Base-by-base conservation (phyloP, 92 coral and sea anemone species). In the Scolanthus callimorphus region DNA sequence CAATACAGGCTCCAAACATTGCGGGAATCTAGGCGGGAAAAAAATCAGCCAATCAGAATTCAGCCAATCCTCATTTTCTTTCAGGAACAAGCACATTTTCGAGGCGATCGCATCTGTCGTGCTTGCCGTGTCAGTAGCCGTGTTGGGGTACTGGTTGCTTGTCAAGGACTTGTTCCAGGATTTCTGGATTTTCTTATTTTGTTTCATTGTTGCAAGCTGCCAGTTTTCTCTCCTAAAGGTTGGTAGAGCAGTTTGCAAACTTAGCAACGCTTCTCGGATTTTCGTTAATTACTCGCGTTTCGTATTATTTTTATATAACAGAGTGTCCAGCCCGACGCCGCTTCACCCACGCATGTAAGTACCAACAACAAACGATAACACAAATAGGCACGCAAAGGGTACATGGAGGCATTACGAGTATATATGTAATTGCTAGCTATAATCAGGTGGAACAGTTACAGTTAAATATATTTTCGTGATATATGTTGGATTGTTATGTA, bases 301-400 rank as follows among this genome's bases (percentile, higher is more conserved):
- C n/a, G n/a, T n/a, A n/a, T n/a, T n/a, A n/a, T n/a, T 45, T 49
- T 53, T 52, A 17, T 48, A 19, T 60, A 49, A 17, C 79, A 92
- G 98, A 92, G 98, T 81, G 98, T 92, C 27, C 98, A 92, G 46
- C 98, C 98, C 15, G 98, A 92, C 63, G 96, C 98, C 1, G 96
- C 98, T 0, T 92, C 98, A 2, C 98, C 98, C 49, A 92, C 98
- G 22, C 98, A 92, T 72, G 98, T 92, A 55, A 92, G 98, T 65
- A n/a, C n/a, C n/a, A n/a, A n/a, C n/a, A n/a, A n/a, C n/a, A n/a
- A n/a, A n/a, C n/a, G n/a, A n/a, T n/a, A n/a, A n/a, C n/a, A n/a
- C n/a, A n/a, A n/a, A n/a, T n/a, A n/a, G n/a, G n/a, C n/a, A n/a
- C n/a, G n/a, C n/a, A n/a, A n/a, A n/a, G n/a, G n/a, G n/a, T n/a